Base-by-base conservation (phyloP, 2,888 invertebrate species). In the Lutraria lutraria region DNA sequence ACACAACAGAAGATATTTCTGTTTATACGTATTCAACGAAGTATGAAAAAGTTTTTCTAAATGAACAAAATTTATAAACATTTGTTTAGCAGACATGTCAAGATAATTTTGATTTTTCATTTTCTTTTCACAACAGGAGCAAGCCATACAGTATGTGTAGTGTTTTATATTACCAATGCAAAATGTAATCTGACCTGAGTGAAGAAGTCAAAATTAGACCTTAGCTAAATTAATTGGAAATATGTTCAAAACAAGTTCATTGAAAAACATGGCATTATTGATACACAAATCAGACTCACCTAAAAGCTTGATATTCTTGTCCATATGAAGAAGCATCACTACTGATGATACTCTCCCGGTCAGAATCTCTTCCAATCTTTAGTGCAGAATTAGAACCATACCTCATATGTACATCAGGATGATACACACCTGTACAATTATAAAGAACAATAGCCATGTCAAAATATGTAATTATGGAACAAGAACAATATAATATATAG, bases 381-480 rank as follows among this genome's bases (percentile, higher is more conserved):
- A 95, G 88, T 25, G 95, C 95, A 53, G 93, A 89, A 84, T 94
- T 94, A 29, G 95, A 95, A 13, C 95, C 95, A 93, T 95, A 94
- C 84, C 90, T 91, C 86, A 89, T 84, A 86, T 94, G 93, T 10
- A 95, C 89, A 43, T 94, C 94, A 25, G 96, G 95, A 80, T 93
- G 93, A 89, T 95, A 96, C 56, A 93, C 94, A 25, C 96, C 96
- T 95, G 89, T 15, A 91, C 85, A 52, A 76, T 31, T 19, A 56
- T 56, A n/a, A 13, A n/a, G n/a, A 4, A 43, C 43, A 8, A 43
- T 8, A 43, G 43, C 8, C 8, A 4, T 43, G 43, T 43, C 43
- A 43, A 43, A 4, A 43, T 4, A 8, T 43, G 43, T 4, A 43
- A 43, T 43, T 43, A 43, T 43, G 43, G 43, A 43, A 43, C 43